These are phyloP conservation scores for Cactoblastis cactorum DNA, from an alignment of 2,888 invertebrate genomes.

Conservation along the genomic window DNA sequence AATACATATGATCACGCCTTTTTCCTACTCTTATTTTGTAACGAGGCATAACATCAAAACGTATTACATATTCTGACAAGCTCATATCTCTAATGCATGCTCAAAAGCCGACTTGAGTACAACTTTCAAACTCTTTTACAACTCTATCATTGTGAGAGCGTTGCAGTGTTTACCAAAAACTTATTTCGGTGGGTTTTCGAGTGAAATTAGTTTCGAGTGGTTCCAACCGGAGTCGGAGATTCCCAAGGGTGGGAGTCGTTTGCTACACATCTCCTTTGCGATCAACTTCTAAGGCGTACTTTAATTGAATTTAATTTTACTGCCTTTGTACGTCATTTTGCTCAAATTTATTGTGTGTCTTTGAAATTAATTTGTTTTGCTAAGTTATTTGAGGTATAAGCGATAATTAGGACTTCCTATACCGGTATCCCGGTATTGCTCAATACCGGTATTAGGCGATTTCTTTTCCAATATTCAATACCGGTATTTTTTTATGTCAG, in stretches of 20 bases:
- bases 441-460: no score
- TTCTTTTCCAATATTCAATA: no score
- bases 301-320: slow-evolving; percentile 43
- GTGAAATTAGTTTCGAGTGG: slow-evolving; percentile 55
- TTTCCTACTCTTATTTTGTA: no score
- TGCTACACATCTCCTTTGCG: slow-evolving; percentile 38
- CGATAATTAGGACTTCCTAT: no score
- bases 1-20: no score
- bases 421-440: no score
- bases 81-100: background rate
- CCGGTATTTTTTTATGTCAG: no score
- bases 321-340: background rate
- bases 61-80: background rate
- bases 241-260: slow-evolving; percentile 44
- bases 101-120: background rate
- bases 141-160: slow-evolving; percentile 16
- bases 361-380: background rate
- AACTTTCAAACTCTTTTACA: slow-evolving; percentile 10
- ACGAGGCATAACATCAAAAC: background rate
- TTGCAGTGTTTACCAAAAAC: slow-evolving; percentile 26
- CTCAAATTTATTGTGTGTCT: background rate
- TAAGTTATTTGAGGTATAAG: no score
- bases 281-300: slow-evolving; percentile 29
- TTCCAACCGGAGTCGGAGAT: slow-evolving; percentile 34
- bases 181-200: slow-evolving; percentile 36